Evolutionary conservation across 64 coral and sea anemone species (phyloP), one percentile per base, ranked within the genome.

Genomic region (Pocillopora verrucosa): DNA sequence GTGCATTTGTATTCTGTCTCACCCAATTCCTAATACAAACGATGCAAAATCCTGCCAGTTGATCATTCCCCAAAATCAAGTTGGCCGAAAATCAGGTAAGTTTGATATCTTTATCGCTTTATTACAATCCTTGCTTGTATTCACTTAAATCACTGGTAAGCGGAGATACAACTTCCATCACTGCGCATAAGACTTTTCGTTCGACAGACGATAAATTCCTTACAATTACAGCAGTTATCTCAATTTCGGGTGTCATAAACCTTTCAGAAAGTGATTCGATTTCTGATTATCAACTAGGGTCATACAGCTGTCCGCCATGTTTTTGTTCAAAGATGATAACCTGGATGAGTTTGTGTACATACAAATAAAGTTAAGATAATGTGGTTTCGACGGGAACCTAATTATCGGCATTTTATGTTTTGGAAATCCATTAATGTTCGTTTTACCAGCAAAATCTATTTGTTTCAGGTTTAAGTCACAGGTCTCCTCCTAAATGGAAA

Each of bases 51-150:
- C 90, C 15, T 95, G 90, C 61, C 94, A 95, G 73, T 26, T 95
- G 72, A 95, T 95, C 78, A 95, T 92, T 79, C 90, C 96, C 64
- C 96, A 98, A 41, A 94, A 94, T 80, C 95, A 98, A 88, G 89
- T 98, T 19, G 88, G 89, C 59, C 84, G 92, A 77, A 98, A 98
- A 72, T 98, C 95, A 61, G 95, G 95, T 98, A 87, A 82, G 88
- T 74, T 72, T 25, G 78, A 70, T 77, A 12, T 16, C 13, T 36
- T 36, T 36, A 37, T 5, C 34, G 14, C 15, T 75, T 14, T 10
- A 75, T 36, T 7, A 51, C 41, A 0, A 51, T 51, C 41, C 7
- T 51, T 51, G 6, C 41, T 45, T 45, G 2, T 45, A 45, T 45
- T 45, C 6, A 45, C 41, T 45, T 6, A n/a, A 45, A 45, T 45